Percentiles rank a stretch among this genome's conserved stretches.
These are phyloP conservation scores for Drosophila mojavensis DNA, from an alignment of 1,140 invertebrate species.

Conservation along the genomic window DNA sequence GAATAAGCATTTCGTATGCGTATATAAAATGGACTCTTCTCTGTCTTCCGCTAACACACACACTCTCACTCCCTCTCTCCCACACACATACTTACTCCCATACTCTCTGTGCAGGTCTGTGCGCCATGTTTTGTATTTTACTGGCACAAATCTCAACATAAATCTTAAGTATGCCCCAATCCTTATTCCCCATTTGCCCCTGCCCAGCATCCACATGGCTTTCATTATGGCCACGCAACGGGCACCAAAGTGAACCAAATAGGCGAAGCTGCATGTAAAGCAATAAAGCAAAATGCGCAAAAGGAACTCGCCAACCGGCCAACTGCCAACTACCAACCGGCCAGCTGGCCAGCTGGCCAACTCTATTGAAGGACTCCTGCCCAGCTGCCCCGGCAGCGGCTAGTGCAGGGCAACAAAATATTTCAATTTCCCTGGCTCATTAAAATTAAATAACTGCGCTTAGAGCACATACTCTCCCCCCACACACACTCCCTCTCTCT, in stretches of 20 bases:
- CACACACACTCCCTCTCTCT: background rate
- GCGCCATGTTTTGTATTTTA: conserved; percentile 48
- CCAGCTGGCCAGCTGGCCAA: background rate
- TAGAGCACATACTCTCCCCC: background rate
- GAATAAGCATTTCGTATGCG: conserved; percentile 77
- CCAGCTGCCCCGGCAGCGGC: conserved; percentile 9
- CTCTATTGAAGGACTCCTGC: background rate
- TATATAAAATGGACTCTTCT: conserved; percentile 44
- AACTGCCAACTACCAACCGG: background rate
- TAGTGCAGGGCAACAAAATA: conserved; percentile 58
- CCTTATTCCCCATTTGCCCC: conserved; percentile 10
- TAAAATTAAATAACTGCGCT: conserved; percentile 77
- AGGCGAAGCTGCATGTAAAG: conserved; percentile 62
- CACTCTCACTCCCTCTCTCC: background rate
- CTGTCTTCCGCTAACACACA: background rate
- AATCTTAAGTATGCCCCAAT: conserved; percentile 66
- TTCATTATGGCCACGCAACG: conserved; percentile 52
- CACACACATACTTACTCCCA: background rate
- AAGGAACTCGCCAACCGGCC: conserved; percentile 6
- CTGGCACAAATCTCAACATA: conserved; percentile 75
- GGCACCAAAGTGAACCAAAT: conserved; percentile 51
- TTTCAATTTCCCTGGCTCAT: conserved; percentile 78
- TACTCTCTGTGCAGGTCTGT: conserved; percentile 11
- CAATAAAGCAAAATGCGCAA: conserved; percentile 54
- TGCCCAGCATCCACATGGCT: conserved; percentile 19